phyloP scores from a whole-genome alignment of 2,888 invertebrate species.

The Chloroclysta siterata region DNA sequence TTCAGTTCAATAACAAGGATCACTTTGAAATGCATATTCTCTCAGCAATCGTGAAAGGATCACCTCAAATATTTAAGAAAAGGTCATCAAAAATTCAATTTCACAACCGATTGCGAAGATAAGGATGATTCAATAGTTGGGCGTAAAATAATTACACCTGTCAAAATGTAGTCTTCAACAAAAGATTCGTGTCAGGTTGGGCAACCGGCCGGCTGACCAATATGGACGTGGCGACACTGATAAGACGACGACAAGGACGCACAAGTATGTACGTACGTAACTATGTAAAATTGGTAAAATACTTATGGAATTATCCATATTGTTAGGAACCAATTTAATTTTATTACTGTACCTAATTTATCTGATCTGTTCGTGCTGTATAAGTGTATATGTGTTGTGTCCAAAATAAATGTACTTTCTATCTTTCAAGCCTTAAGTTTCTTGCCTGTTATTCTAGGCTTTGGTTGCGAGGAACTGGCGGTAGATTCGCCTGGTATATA shows the following conservation, averaged over 20 bases:
- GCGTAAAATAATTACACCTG: conserved; percentile 30
- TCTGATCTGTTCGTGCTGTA: no score
- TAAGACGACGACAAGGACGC: conserved; percentile 17
- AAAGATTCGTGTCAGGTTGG: conserved; percentile 36
- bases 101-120: conserved; percentile 34
- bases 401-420: no score
- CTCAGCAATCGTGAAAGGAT: conserved; percentile 18
- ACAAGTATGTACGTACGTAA: not conserved
- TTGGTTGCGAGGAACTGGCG: no score
- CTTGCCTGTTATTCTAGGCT: no score
- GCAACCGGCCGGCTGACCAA: conserved; percentile 25
- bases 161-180: conserved; percentile 28
- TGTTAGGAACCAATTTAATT: no score
- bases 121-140: conserved; percentile 28
- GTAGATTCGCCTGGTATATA: no score
- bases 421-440: no score
- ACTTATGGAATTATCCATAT: not conserved
- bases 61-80: conserved; percentile 8
- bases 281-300: not conserved
- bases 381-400: no score
- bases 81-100: conserved; percentile 34
- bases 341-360: no score
- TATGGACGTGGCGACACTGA: conserved; percentile 27
- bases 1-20: no score
- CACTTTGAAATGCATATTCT: conserved; percentile 2